Evolutionary conservation across 2,113 vertebrate genomes (phyloP).

Genomic region (Tachuris rubrigastra): DNA sequence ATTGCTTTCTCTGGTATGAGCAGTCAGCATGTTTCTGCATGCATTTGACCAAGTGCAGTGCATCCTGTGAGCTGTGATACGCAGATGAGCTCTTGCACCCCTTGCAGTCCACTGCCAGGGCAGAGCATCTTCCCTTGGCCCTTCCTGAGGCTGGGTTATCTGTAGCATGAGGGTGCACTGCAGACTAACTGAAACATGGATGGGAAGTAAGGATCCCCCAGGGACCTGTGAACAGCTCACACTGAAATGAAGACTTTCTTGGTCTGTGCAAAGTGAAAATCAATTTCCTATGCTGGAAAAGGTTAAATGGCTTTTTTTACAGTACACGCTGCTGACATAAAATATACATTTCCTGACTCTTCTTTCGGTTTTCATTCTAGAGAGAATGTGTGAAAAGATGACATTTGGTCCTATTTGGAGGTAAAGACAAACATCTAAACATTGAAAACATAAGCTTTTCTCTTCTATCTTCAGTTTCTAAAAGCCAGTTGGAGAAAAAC

Average conservation of each 20-base stretch:
- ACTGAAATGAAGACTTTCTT: not conserved
- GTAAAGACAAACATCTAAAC: not conserved
- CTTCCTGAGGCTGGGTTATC: not conserved
- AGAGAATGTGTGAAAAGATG: not conserved
- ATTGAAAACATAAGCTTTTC: not conserved
- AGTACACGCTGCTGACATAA: not conserved
- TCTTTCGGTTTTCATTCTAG: not conserved
- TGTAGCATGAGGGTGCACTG: not conserved
- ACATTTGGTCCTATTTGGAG: not conserved
- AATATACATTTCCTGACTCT: not conserved
- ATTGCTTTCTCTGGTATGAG: not conserved
- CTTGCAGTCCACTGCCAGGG: not conserved
- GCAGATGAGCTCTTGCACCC: not conserved
- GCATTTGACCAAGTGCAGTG: not conserved
- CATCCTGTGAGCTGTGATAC: not conserved
- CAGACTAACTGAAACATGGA: not conserved
- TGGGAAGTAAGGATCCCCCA: not conserved
- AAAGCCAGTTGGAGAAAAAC: constrained; percentile 73
- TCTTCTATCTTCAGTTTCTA: not conserved
- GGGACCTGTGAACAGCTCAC: not conserved
- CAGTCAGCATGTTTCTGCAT: not conserved
- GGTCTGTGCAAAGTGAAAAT: not conserved
- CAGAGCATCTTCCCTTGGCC: not conserved
- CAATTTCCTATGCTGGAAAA: not conserved
- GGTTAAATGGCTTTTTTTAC: not conserved